A percentile compares a stretch with the other conserved stretches of the same genome.
phyloP scores from a whole-genome alignment of 2,888 invertebrate species.

The Hyppa rectilinea region DNA sequence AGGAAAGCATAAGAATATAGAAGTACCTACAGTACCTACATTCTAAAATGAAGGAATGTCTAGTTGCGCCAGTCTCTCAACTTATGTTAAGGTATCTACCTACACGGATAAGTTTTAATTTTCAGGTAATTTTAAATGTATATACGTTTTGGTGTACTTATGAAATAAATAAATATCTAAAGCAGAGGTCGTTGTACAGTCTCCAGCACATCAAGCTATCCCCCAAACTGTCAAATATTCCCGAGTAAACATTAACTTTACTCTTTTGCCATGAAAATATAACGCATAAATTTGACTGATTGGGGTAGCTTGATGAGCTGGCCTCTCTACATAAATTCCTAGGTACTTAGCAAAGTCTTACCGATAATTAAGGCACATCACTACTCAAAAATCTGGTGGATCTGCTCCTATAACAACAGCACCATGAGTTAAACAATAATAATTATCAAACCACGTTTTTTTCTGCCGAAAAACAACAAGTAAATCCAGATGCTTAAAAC shows the following conservation, averaged over 20 bases:
- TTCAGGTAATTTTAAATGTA: too few species aligned
- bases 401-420: background rate
- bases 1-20: background rate
- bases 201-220: too few species aligned
- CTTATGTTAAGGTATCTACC: background rate
- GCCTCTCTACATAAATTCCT: background rate
- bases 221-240: too few species aligned
- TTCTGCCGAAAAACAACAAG: constrained; percentile 26
- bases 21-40: background rate
- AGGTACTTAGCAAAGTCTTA: background rate
- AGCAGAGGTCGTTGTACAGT: background rate
- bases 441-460: background rate
- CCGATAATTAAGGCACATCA: background rate
- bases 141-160: background rate
- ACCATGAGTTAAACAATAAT: background rate
- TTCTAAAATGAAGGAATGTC: background rate
- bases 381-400: too few species aligned
- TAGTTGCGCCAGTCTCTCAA: background rate
- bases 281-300: too few species aligned
- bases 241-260: too few species aligned
- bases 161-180: background rate
- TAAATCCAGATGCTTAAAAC: constrained; percentile 17
- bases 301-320: too few species aligned
- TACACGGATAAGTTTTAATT: too few species aligned
- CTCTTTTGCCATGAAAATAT: too few species aligned